Conservation (phyloP, 1,140 invertebrate genomes). For the Campoletis sonorensis region DNA sequence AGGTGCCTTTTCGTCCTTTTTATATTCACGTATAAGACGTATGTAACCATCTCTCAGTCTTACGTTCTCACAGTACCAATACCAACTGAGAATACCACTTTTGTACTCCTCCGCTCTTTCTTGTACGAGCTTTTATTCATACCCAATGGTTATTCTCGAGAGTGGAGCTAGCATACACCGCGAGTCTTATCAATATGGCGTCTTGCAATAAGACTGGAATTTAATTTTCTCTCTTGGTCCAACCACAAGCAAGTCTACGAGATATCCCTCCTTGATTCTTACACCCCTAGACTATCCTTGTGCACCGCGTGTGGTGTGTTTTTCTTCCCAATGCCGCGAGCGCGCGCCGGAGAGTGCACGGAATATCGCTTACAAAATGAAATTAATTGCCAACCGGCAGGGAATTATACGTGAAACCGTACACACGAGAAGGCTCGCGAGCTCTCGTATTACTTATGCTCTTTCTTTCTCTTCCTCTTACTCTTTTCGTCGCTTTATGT, state of each 20-base stretch:
- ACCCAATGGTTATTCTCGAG: slow-evolving; percentile 13
- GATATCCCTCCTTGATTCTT: slow-evolving; percentile 24
- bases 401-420: slow-evolving; percentile 52
- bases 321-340: background rate
- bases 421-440: slow-evolving; percentile 38
- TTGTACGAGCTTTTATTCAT: slow-evolving; percentile 20
- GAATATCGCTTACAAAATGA: slow-evolving; percentile 39
- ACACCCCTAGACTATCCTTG: slow-evolving; percentile 8
- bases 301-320: slow-evolving; percentile 13
- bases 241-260: slow-evolving; percentile 9
- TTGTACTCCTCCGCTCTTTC: slow-evolving; percentile 19
- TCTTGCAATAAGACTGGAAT: slow-evolving; percentile 12
- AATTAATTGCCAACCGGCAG: slow-evolving; percentile 47
- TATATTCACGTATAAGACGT: background rate
- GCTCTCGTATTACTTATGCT: slow-evolving; percentile 49
- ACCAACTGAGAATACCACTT: background rate
- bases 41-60: background rate
- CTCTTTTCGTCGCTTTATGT: slow-evolving; percentile 4
- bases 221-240: slow-evolving; percentile 13
- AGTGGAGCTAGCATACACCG: background rate
- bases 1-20: slow-evolving; percentile 5
- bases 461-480: slow-evolving; percentile 1
- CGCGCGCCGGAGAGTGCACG: background rate
- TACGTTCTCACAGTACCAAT: background rate
- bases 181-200: slow-evolving; percentile 27